Percentiles rank a stretch among this genome's conserved stretches.
These are phyloP conservation scores for Venturia canescens DNA, from an alignment of 1,140 invertebrate species.

Conservation along the genomic window DNA sequence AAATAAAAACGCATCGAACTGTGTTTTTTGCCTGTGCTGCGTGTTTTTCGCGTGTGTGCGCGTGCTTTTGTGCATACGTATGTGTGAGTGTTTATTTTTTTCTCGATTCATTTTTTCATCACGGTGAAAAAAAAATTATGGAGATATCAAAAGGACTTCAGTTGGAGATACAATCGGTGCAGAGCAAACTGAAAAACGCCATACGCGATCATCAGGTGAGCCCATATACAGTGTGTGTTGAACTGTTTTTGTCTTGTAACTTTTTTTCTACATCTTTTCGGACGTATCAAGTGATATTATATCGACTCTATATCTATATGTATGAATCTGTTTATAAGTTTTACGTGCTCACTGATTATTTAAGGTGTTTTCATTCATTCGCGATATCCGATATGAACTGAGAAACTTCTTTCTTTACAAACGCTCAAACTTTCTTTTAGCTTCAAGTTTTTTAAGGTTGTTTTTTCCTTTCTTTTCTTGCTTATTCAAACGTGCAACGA, in stretches of 20 bases:
- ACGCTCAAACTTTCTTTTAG: not conserved
- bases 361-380: no score
- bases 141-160: constrained; percentile 82
- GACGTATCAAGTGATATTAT: not conserved
- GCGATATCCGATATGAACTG: not conserved
- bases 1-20: constrained; percentile 9
- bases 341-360: no score
- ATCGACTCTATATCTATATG: not conserved
- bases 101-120: not conserved
- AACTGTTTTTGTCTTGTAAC: constrained; percentile 23
- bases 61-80: not conserved
- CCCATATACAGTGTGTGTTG: constrained; percentile 41
- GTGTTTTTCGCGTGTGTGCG: not conserved
- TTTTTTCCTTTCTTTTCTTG: not conserved
- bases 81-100: constrained; percentile 6
- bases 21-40: no score
- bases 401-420: not conserved
- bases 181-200: constrained; percentile 82
- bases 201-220: constrained; percentile 83
- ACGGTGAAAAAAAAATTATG: constrained; percentile 70
- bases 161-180: constrained; percentile 80
- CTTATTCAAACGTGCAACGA: not conserved
- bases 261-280: not conserved
- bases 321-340: not conserved
- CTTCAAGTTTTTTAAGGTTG: constrained; percentile 30